Base-by-base conservation (phyloP, 2,113 vertebrate genomes). In the Jaculus jaculus region DNA sequence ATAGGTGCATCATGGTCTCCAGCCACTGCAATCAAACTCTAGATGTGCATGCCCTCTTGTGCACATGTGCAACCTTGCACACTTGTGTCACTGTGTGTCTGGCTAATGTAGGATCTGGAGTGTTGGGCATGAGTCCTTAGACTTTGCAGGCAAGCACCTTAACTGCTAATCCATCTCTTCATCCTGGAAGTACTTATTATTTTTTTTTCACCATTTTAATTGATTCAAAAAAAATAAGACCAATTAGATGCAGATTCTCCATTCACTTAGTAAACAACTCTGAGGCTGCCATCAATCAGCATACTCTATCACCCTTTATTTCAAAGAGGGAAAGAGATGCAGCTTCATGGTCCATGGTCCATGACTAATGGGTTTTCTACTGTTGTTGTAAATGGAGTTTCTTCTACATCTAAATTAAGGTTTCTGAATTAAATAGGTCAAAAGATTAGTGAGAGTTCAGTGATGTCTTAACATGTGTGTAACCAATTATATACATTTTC, bases 391-490 rank as follows among this genome's bases (percentile, higher is more conserved):
- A 96, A 95, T 94, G 34, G 72, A 61, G 3, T 77, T 69, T 61
- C 89, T 90, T 87, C 80, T 78, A 68, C 71, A 85, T 51, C 79
- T 77, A 58, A 94, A 78, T 95, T 89, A 94, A 75, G n/a, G 23
- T 95, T 97, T 95, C 60, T 95, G 78, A 97, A 94, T 94, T 75
- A 82, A 97, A 93, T 97, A 97, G 87, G 95, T 97, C 96, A 95
- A 97, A 95, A 74, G 13, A 96, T 98, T 96, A 97, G 75, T 85
- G 63, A 60, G 16, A 94, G 37, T 69, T 93, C 96, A 97, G 95
- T 96, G 85, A 90, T 94, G 26, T 93, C 93, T 92, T 93, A 86
- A n/a, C 39, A 9, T 79, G 32, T 82, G 65, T 89, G 39, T 66
- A 94, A 78, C 34, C 77, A 94, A 66, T 87, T 91, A 91, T 54